Evolutionary conservation across 1,140 invertebrate genomes (phyloP).

Genomic region (Adoxophyes honmai): DNA sequence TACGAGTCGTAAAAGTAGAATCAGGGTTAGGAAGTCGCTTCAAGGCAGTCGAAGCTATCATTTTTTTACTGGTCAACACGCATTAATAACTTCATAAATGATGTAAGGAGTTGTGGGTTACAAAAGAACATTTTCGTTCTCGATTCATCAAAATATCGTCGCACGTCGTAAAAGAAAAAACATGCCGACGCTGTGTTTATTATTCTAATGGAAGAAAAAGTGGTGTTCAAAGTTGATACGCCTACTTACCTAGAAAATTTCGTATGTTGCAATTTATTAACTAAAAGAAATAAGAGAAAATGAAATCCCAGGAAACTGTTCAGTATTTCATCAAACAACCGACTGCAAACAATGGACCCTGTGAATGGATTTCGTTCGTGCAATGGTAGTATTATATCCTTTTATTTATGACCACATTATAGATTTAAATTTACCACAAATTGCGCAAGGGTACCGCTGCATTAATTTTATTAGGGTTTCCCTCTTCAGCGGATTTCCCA

Average conservation of each 20-base stretch:
- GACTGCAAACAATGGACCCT: neutral
- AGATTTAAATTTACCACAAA: slow-evolving; percentile 8
- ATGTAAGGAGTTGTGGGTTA: neutral
- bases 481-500: neutral
- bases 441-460: neutral
- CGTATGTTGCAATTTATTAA: too few relatives aligned
- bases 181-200: too few relatives aligned
- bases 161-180: too few relatives aligned
- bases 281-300: too few relatives aligned
- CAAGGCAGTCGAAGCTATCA: slow-evolving; percentile 18
- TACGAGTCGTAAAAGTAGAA: slow-evolving; percentile 26
- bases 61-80: slow-evolving; percentile 1
- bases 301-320: too few relatives aligned
- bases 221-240: too few relatives aligned
- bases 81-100: neutral
- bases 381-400: neutral
- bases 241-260: too few relatives aligned
- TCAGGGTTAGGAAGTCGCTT: slow-evolving; percentile 19
- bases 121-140: neutral
- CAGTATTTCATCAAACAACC: neutral
- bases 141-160: too few relatives aligned
- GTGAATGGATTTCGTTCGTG: neutral
- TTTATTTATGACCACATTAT: neutral
- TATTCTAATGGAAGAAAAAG: too few relatives aligned
- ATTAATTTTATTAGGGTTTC: slow-evolving; percentile 14